These are phyloP conservation scores for Scleropages formosus DNA, from an alignment of 2,797 vertebrate species.

Conservation along the genomic window DNA sequence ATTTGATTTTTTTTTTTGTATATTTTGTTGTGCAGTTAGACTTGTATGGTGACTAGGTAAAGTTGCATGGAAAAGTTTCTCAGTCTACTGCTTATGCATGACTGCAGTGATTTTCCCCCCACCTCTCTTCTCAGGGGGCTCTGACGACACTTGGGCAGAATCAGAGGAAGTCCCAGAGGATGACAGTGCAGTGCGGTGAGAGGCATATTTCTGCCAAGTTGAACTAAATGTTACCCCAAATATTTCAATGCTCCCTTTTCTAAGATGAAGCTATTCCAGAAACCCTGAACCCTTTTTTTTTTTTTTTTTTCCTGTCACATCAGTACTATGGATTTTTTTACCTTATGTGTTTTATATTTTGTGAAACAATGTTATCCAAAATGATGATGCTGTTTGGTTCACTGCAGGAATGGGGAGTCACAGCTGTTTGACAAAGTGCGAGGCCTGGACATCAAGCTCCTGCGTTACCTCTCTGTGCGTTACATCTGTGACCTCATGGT, in stretches of 20 bases:
- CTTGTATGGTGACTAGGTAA: background rate
- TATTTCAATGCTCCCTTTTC: background rate
- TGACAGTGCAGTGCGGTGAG: constrained; percentile 80
- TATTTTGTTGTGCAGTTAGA: too few species aligned
- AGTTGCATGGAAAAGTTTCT: background rate
- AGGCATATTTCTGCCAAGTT: background rate
- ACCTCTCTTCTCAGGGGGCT: constrained; percentile 72
- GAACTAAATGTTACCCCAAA: background rate
- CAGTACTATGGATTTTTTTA: too few species aligned
- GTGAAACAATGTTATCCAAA: background rate
- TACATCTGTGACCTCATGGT: constrained; percentile 99
- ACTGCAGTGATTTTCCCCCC: background rate
- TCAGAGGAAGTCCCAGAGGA: constrained; percentile 84
- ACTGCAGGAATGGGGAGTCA: constrained; percentile 84
- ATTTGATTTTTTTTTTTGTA: too few species aligned
- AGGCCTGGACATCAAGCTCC: constrained; percentile 92
- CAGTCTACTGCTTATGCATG: background rate
- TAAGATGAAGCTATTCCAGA: too few species aligned
- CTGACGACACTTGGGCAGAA: constrained; percentile 84
- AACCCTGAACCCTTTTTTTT: background rate
- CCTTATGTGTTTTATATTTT: background rate
- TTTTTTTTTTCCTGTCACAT: background rate
- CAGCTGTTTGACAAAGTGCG: constrained; percentile 97
- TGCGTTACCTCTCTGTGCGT: constrained; percentile 89
- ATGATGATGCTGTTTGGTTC: background rate